A percentile compares a stretch with the other conserved stretches of the same genome.
phyloP scores from a whole-genome alignment of 92 coral and sea anemone genomes.

The Phymanthus crucifer region DNA sequence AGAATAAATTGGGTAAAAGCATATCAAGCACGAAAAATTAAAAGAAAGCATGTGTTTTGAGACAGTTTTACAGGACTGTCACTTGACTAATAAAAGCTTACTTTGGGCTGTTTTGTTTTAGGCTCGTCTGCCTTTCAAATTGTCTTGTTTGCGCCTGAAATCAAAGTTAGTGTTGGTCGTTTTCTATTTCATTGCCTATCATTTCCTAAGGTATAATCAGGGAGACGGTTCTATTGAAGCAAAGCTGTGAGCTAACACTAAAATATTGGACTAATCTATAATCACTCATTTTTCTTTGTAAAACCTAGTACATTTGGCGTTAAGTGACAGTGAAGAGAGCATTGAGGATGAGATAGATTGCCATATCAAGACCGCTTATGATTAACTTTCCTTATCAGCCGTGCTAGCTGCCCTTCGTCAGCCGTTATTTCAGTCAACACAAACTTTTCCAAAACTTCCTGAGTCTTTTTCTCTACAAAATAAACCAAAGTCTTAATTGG shows the following conservation, averaged over 20 bases:
- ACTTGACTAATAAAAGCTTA: neutral
- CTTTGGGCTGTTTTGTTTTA: neutral
- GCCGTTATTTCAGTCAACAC: neutral
- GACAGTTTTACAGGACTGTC: neutral
- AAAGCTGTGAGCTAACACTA: neutral
- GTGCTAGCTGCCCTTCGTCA: neutral
- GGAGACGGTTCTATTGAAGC: neutral
- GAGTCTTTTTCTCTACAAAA: neutral
- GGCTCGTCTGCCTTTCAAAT: neutral
- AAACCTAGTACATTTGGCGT: neutral
- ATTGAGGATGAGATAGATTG: neutral
- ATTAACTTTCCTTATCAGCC: neutral
- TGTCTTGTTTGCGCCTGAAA: neutral
- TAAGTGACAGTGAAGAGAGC: neutral
- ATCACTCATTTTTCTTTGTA: neutral
- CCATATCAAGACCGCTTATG: neutral
- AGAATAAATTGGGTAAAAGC: constrained; percentile 2
- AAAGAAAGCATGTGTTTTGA: neutral
- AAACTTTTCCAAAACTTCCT: neutral
- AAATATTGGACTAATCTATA: constrained; percentile 3
- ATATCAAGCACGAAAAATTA: neutral
- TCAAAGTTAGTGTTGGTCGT: neutral
- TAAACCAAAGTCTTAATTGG: neutral
- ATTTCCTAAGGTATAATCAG: neutral
- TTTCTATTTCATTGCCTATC: neutral